Evolutionary conservation across 2,797 vertebrate genomes (phyloP).

Genomic region (Spatula clypeata): DNA sequence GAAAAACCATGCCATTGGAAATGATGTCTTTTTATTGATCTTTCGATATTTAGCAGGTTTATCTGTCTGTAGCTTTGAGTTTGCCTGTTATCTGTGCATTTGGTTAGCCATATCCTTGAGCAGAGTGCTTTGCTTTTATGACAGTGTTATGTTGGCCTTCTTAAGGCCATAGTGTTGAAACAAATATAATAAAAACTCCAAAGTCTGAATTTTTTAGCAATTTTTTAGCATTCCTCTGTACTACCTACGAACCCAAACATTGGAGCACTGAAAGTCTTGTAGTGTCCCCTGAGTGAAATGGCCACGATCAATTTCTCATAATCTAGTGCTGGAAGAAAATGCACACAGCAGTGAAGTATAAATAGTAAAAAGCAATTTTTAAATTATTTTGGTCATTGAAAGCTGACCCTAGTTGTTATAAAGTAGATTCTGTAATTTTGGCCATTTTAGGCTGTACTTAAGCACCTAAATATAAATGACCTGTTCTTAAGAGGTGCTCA

Average conservation of each 20-base stretch:
- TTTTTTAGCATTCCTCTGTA: neutral
- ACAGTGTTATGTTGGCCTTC: neutral
- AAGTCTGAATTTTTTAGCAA: neutral
- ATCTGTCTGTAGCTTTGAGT: neutral
- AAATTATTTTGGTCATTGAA: constrained; percentile 45
- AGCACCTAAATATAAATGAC: constrained; percentile 50
- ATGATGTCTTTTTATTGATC: neutral
- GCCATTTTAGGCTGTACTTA: constrained; percentile 22
- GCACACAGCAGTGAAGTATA: constrained; percentile 5
- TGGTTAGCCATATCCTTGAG: neutral
- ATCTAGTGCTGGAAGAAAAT: neutral
- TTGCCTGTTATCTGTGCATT: neutral
- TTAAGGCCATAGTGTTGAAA: neutral
- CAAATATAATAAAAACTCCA: neutral
- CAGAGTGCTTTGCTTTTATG: neutral
- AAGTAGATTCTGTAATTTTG: constrained; percentile 42
- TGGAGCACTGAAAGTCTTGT: neutral
- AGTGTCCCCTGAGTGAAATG: neutral
- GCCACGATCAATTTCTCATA: neutral
- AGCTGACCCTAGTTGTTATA: constrained; percentile 18
- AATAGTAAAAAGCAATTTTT: constrained; percentile 41
- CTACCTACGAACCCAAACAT: neutral
- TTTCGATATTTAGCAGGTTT: neutral
- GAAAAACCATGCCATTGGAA: neutral
- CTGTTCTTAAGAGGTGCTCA: constrained; percentile 35